Base-by-base conservation (phyloP, 2,888 invertebrate genomes). In the Drosophila borborema region DNA sequence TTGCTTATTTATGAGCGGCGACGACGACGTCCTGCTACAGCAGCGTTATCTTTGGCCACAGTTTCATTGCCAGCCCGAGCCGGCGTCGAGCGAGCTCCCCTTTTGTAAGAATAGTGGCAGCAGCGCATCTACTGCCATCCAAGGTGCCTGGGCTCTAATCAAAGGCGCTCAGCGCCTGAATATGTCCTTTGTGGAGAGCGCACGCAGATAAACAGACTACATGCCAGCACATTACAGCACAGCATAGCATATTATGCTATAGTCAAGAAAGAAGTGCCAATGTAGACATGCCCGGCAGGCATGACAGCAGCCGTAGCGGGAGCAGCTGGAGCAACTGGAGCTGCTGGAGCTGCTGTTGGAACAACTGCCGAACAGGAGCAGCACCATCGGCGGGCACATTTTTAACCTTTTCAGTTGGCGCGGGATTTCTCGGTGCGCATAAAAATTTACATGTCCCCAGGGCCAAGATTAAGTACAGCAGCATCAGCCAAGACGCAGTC, bases 371-470 rank as follows among this genome's bases (percentile, higher is more conserved):
- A 31, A n/a, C 55, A 38, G 28, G 8, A 58, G 56, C 54, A 45
- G 46, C 2, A 31, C 8, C 45, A 38, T 18, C 14, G 34, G 66
- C 60, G 46, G 23, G 49, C 71, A 87, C 85, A 82, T 87, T 83
- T 83, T 83, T 83, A 83, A 83, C 82, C 82, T 87, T 87, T 83
- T 83, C 83, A 80, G 80, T 61, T 73, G 69, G 64, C 71, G 67
- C 48, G 64, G 61, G 58, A 58, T 45, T 58, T 58, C 58, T 58
- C 45, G 51, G 73, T 70, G 80, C 81, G 90, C 90, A 86, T 85
- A 89, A 89, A 90, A 90, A 91, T 91, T 87, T 90, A 91, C 91
- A 90, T 90, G 90, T 90, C 90, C 91, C 91, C 74, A 85, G 91
- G 90, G 90, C 81, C 77, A 89, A 91, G 91, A 90, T 90, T 91